These are phyloP conservation scores for Tragopan temminckii DNA, from an alignment of 2,797 vertebrate genomes.

Conservation along the genomic window DNA sequence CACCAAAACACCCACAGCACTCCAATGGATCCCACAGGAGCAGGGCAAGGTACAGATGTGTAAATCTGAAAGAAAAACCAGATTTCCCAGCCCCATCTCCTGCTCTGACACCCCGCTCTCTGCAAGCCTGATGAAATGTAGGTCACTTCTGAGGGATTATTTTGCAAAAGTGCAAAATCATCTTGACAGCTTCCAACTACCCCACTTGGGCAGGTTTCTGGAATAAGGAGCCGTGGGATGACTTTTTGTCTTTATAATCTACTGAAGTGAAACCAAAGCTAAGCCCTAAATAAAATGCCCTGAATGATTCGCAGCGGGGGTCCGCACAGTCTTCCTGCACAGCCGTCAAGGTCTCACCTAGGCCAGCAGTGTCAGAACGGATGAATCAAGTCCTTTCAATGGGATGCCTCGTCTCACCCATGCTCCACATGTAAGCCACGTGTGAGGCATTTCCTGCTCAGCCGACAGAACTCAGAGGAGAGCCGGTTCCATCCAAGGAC, in stretches of 20 bases:
- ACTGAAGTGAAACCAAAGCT: constrained; percentile 46
- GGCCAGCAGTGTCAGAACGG: background rate
- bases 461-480: background rate
- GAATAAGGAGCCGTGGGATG: background rate
- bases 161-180: constrained; percentile 47
- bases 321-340: background rate
- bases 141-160: constrained; percentile 49
- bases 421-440: background rate
- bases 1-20: fast-evolving
- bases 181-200: constrained; percentile 41
- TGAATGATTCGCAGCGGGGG: background rate
- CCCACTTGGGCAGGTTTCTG: fast-evolving
- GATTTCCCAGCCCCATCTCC: constrained; percentile 1
- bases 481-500: background rate
- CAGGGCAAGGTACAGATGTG: background rate
- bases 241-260: constrained; percentile 40
- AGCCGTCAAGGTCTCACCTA: background rate
- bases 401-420: background rate
- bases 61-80: background rate
- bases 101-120: constrained; percentile 1
- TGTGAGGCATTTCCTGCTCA: background rate
- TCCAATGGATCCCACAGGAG: background rate
- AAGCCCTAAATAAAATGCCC: background rate
- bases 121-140: constrained; percentile 45
- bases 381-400: background rate